phyloP scores from a whole-genome alignment of 2,797 vertebrate species.

The Strix occidentalis region DNA sequence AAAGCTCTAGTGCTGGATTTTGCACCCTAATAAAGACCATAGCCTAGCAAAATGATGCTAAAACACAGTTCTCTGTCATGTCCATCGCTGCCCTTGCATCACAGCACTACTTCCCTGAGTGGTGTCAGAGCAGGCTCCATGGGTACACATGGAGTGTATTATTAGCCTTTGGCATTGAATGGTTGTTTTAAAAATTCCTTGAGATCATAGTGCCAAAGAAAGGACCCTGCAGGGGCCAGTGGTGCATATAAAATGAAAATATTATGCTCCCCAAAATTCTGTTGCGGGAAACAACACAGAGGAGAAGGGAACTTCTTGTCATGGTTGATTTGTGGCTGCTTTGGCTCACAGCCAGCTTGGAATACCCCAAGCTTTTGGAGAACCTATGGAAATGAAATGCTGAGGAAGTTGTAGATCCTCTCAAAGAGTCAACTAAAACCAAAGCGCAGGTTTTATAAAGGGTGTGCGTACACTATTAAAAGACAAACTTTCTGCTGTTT shows the following conservation, averaged over 20 bases:
- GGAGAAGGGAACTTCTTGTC: not conserved
- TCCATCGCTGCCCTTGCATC: not conserved
- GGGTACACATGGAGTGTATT: not conserved
- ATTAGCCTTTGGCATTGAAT: not conserved
- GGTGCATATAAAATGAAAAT: not conserved
- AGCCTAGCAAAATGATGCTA: not conserved
- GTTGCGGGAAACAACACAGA: not conserved
- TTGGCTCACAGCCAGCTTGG: not conserved
- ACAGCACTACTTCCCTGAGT: not conserved
- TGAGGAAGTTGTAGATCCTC: not conserved
- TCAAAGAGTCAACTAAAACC: not conserved
- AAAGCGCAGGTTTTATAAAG: not conserved
- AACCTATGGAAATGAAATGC: not conserved
- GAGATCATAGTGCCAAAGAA: not conserved
- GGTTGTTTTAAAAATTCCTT: not conserved
- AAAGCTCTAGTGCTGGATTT: not conserved
- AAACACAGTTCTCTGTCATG: not conserved
- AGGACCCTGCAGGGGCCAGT: not conserved
- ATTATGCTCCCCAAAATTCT: not conserved
- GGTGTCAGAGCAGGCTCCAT: not conserved
- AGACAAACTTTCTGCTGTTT: not conserved
- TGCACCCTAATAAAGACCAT: not conserved
- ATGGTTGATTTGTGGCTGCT: not conserved
- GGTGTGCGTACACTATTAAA: not conserved
- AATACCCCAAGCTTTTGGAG: not conserved